Conservation (phyloP, 2,113 vertebrate genomes). For the Ceyx melanurus region DNA sequence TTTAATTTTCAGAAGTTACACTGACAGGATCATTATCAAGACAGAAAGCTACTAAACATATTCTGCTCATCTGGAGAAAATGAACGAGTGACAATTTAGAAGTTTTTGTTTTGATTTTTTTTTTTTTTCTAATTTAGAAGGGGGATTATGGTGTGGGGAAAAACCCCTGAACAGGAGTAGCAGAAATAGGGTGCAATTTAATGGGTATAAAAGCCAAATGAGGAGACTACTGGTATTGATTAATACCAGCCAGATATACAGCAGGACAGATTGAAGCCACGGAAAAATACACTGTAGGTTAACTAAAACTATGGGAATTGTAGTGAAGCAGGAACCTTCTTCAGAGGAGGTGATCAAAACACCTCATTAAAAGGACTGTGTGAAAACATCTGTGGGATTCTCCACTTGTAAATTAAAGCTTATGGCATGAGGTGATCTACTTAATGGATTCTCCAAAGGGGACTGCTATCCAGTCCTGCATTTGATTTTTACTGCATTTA, state of each 20-base stretch:
- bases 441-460: background rate
- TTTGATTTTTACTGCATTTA: background rate
- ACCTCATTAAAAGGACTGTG: background rate
- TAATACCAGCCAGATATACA: background rate
- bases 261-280: background rate
- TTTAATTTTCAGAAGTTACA: background rate
- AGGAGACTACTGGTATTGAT: background rate
- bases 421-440: background rate
- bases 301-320: background rate
- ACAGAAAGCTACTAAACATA: background rate
- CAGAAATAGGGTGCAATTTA: background rate
- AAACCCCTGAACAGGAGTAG: background rate
- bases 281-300: background rate
- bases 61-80: background rate
- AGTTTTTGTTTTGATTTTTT: background rate
- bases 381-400: background rate
- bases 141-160: rapidly evolving
- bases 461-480: background rate
- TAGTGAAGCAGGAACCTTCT: background rate
- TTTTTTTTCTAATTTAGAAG: background rate
- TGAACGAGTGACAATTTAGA: background rate
- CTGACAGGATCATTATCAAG: background rate
- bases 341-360: background rate
- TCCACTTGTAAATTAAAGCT: background rate
- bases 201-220: background rate